These are phyloP conservation scores for Oeneis ivallda DNA, from an alignment of 2,888 invertebrate genomes.

Conservation along the genomic window DNA sequence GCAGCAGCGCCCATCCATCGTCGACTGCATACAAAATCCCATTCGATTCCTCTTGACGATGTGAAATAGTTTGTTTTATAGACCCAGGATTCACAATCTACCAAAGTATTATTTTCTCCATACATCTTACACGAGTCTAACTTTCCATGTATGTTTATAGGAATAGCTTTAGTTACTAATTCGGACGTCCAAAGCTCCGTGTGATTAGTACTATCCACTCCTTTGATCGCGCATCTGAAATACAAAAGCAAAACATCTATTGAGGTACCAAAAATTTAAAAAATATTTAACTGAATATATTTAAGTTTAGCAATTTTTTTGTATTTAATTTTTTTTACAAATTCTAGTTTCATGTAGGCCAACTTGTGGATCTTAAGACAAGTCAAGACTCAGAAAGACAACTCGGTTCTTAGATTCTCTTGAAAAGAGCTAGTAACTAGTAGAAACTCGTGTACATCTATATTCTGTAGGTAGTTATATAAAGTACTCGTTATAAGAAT, in stretches of 20 bases:
- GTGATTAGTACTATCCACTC: slow-evolving; percentile 77
- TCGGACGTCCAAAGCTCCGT: slow-evolving; percentile 80
- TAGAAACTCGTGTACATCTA: too few species aligned
- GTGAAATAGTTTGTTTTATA: slow-evolving; percentile 88
- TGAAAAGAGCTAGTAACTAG: too few species aligned
- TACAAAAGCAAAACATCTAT: slow-evolving; percentile 40
- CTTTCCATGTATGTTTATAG: slow-evolving; percentile 78
- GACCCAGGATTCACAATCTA: slow-evolving; percentile 81
- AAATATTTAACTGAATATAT: too few species aligned
- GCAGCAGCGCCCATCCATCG: slow-evolving; percentile 92
- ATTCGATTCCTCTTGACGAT: slow-evolving; percentile 89
- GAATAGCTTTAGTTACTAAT: slow-evolving; percentile 79
- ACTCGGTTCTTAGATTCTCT: too few species aligned
- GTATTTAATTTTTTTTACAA: too few species aligned
- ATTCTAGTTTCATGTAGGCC: too few species aligned
- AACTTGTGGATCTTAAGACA: too few species aligned
- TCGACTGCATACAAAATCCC: slow-evolving; percentile 90
- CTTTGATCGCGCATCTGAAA: slow-evolving; percentile 83
- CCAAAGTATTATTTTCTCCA: slow-evolving; percentile 61
- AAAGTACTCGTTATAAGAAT: too few species aligned
- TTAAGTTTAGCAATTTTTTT: too few species aligned
- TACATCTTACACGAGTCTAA: slow-evolving; percentile 84
- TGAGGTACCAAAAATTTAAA: too few species aligned
- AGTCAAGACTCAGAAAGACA: too few species aligned
- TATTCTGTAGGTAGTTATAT: too few species aligned